phyloP scores from a whole-genome alignment of 2,797 vertebrate species.

The Myioborus melanocephalus region DNA sequence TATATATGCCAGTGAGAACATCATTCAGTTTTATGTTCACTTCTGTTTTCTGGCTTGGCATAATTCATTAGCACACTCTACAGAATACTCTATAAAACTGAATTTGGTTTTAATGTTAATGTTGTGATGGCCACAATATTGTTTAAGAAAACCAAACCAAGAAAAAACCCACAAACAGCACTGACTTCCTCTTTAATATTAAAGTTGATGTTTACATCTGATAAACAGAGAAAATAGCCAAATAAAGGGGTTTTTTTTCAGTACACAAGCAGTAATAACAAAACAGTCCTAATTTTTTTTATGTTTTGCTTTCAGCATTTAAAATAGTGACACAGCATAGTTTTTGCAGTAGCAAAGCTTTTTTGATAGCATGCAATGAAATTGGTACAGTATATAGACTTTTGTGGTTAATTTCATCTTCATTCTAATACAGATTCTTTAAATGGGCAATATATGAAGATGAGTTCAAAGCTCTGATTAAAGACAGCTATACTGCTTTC shows the following conservation, averaged over 20 bases:
- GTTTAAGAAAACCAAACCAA: conserved; percentile 13
- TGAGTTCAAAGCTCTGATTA: neutral
- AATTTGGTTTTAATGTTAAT: conserved; percentile 69
- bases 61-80: conserved; percentile 78
- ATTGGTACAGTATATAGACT: neutral
- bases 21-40: conserved; percentile 80
- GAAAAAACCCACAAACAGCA: neutral
- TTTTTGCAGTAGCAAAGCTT: neutral
- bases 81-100: conserved; percentile 77
- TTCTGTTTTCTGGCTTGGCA: conserved; percentile 74
- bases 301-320: neutral
- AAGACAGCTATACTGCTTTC: conserved; percentile 1
- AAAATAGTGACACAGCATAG: neutral
- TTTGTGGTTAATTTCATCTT: neutral
- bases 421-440: neutral
- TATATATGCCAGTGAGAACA: conserved; percentile 78
- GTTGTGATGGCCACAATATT: conserved; percentile 58
- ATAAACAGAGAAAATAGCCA: neutral
- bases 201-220: neutral
- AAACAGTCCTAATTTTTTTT: neutral
- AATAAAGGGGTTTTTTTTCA: neutral
- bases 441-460: neutral
- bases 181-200: neutral
- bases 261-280: neutral
- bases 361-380: neutral